Evolutionary conservation across 1,140 invertebrate genomes (phyloP).

Genomic region (Meloidogyne hapla): DNA sequence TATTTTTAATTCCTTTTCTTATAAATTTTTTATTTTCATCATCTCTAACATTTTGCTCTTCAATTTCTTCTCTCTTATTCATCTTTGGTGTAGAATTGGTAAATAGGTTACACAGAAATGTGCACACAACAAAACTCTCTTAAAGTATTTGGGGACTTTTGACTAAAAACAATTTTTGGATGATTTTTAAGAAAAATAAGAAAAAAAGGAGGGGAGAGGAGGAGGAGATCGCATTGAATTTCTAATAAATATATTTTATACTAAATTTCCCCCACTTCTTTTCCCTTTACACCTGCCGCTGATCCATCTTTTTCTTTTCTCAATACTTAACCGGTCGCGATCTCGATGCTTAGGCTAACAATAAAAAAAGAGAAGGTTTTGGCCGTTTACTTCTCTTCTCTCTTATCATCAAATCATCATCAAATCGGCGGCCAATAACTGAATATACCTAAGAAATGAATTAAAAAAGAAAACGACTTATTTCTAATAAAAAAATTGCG

Average conservation of each 20-base stretch:
- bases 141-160: not conserved
- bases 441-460: no score
- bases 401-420: slow-evolving; percentile 2
- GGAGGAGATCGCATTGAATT: not conserved
- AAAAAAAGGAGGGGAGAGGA: not conserved
- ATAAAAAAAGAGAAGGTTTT: not conserved
- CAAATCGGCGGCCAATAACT: not conserved
- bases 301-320: not conserved
- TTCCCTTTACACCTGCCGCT: slow-evolving; percentile 2
- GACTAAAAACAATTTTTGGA: not conserved
- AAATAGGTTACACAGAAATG: not conserved
- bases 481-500: not conserved
- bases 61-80: not conserved
- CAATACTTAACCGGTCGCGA: not conserved
- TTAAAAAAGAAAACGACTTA: no score
- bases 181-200: not conserved
- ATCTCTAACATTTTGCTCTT: not conserved
- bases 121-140: not conserved
- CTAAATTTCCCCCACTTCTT: not conserved
- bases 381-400: not conserved
- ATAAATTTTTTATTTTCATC: not conserved
- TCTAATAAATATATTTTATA: not conserved
- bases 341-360: not conserved
- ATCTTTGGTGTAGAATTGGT: not conserved
- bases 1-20: not conserved